These are phyloP conservation scores for Oryzias dopingdopingensis DNA, from an alignment of 2,797 vertebrate species.

Conservation along the genomic window DNA sequence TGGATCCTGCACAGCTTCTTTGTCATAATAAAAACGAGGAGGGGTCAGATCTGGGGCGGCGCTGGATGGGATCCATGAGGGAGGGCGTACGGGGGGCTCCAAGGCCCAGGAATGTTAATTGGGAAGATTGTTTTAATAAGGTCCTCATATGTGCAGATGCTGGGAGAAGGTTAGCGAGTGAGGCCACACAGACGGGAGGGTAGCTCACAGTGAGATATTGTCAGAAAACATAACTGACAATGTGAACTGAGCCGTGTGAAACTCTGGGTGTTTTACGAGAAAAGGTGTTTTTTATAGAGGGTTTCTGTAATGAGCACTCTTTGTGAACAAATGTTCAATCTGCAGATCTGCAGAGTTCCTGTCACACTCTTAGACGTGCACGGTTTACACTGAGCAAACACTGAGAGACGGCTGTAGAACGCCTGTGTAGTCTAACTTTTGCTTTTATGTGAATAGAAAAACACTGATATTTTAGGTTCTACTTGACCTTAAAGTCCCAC, in stretches of 20 bases:
- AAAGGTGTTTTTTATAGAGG: slow-evolving; percentile 49
- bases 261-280: slow-evolving; percentile 33
- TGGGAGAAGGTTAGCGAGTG: slow-evolving; percentile 50
- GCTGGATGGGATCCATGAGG: slow-evolving; percentile 23
- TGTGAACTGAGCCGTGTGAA: slow-evolving; percentile 42
- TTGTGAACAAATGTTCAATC: slow-evolving; percentile 45
- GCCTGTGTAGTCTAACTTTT: too few species aligned
- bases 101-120: slow-evolving; percentile 78
- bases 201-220: slow-evolving; percentile 54
- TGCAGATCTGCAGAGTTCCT: slow-evolving; percentile 57
- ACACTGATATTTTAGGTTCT: too few species aligned
- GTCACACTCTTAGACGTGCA: slow-evolving; percentile 37
- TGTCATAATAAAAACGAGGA: slow-evolving; percentile 50
- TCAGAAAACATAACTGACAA: slow-evolving; percentile 59
- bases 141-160: slow-evolving; percentile 71
- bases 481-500: too few species aligned
- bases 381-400: slow-evolving; percentile 12
- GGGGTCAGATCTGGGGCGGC: slow-evolving; percentile 43
- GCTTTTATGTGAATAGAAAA: too few species aligned
- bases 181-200: slow-evolving; percentile 61
- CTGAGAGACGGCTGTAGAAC: background rate
- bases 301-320: slow-evolving; percentile 58
- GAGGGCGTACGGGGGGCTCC: slow-evolving; percentile 43
- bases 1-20: slow-evolving; percentile 57
- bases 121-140: slow-evolving; percentile 82